Evolutionary conservation across 2,113 vertebrate genomes (phyloP), one percentile per base, ranked within the genome.

Genomic region (Psittacula cyanocephala): DNA sequence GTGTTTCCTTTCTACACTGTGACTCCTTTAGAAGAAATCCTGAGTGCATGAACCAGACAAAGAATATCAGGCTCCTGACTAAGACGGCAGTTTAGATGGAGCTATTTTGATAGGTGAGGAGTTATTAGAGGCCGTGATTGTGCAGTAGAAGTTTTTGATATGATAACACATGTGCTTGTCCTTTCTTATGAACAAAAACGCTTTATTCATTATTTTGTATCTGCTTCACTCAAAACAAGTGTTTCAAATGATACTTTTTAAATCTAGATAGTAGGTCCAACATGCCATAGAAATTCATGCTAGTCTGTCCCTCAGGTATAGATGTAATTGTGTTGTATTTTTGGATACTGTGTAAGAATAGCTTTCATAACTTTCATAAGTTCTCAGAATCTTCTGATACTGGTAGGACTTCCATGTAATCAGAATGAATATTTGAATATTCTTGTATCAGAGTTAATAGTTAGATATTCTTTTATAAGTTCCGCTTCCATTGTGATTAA

Each of bases 401-500:
- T 92, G 43, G 47, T 91, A 59, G 64, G 19, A 93, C 17, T 84
- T 87, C 85, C 52, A 81, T 59, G 44, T 77, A 96, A 53, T 87
- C 86, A 90, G 75, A 93, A 3, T 37, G 80, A 89, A 88, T 93
- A 81, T 70, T 94, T 92, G 25, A 76, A 63, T 79, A 93, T 93
- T 94, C 80, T 81, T 64, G 5, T 83, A 65, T 83, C 86, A 87
- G 79, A 88, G 55, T 93, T 76, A 90, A 74, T 69, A 92, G 89
- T 91, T 93, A 63, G 22, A 44, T 52, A 53, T 65, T 91, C 57
- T 43, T 70, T 17, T 31, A 4, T 41, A 64, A 75, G 37, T 22
- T 16, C 65, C 20, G 55, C 50, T 77, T 72, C 65, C 13, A 8
- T 75, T 72, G 50, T 88, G 72, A 97, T 94, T 94, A 97, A 97